A percentile compares a stretch with the other conserved stretches of the same genome.
phyloP scores from a whole-genome alignment of 2,888 invertebrate species.

The Capitulum mitella region DNA sequence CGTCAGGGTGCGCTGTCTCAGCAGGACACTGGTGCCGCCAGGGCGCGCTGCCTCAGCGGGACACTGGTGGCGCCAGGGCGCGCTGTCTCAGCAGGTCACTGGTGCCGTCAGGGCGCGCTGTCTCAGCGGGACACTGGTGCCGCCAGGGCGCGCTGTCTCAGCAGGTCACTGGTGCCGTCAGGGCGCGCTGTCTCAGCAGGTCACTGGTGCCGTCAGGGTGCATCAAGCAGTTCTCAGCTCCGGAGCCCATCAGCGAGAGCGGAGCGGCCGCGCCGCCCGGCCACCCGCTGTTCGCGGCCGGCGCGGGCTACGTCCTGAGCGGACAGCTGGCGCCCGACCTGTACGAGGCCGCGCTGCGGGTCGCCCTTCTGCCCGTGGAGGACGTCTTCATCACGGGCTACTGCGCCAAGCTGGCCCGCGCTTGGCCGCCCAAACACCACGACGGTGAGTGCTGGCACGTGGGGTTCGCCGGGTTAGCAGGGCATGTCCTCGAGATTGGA shows the following conservation, averaged over 20 bases:
- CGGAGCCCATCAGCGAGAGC: slow-evolving; percentile 34
- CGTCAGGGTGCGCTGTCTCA: no score
- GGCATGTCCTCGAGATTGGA: no score
- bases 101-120: no score
- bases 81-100: no score
- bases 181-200: no score
- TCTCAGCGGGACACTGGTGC: no score
- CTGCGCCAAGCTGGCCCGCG: slow-evolving; percentile 36
- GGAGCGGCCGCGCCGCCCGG: slow-evolving; percentile 33
- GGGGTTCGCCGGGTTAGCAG: no score
- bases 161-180: no score
- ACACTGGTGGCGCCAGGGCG: no score
- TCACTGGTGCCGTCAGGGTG: slow-evolving; percentile 37
- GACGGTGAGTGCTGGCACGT: not conserved
- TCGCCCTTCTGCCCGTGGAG: slow-evolving; percentile 40
- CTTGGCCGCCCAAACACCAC: slow-evolving; percentile 36
- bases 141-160: no score
- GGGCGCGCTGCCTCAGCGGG: no score
- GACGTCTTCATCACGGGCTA: slow-evolving; percentile 44
- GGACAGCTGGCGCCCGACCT: slow-evolving; percentile 39
- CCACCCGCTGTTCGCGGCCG: slow-evolving; percentile 43
- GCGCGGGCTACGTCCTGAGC: slow-evolving; percentile 43
- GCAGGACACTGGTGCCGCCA: no score
- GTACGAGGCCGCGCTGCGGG: slow-evolving; percentile 38
- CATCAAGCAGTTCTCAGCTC: slow-evolving; percentile 37